Evolutionary conservation across 2,797 vertebrate genomes (phyloP).

Genomic region (Scleropages formosus): DNA sequence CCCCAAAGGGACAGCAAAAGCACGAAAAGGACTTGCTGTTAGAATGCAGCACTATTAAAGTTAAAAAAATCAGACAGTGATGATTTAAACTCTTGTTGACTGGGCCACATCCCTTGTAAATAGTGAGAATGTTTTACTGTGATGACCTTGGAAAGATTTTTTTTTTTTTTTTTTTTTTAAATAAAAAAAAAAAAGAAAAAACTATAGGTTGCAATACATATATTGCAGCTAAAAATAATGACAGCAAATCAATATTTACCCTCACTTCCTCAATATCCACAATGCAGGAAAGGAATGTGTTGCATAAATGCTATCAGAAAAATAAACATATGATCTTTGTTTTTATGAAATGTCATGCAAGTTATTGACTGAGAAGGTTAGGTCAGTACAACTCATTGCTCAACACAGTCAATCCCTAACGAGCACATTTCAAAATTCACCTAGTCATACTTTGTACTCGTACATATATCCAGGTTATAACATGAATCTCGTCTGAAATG

Average conservation of each 20-base stretch:
- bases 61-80: background rate
- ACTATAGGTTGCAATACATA: too few relatives aligned
- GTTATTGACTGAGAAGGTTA: constrained; percentile 13
- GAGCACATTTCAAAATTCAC: constrained; percentile 23
- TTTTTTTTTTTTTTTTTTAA: too few relatives aligned
- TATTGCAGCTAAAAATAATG: background rate
- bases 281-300: background rate
- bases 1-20: background rate
- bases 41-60: background rate
- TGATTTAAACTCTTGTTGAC: background rate
- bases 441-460: constrained; percentile 12
- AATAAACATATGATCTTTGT: background rate
- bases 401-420: background rate
- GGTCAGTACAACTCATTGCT: background rate
- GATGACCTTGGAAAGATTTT: background rate
- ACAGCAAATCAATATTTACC: background rate
- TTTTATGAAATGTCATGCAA: background rate
- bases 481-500: background rate
- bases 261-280: background rate
- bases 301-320: background rate
- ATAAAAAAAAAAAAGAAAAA: too few relatives aligned
- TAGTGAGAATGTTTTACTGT: background rate
- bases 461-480: constrained; percentile 9
- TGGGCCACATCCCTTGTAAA: background rate
- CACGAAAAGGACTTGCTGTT: background rate